These are phyloP conservation scores for Acleris sparsana DNA, from an alignment of 2,888 invertebrate species.

Conservation along the genomic window DNA sequence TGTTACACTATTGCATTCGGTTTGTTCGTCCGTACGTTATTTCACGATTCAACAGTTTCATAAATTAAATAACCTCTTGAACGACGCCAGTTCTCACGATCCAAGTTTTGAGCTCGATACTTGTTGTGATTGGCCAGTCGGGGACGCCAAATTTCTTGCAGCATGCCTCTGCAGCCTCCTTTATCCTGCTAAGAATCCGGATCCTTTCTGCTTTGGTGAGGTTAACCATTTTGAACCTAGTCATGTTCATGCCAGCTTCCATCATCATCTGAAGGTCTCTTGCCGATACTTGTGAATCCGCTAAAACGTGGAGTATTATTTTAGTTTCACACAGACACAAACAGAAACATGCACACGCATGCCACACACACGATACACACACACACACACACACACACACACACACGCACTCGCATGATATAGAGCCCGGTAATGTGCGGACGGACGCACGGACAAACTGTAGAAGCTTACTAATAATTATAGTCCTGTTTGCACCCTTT, in stretches of 20 bases:
- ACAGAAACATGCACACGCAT: too few species aligned
- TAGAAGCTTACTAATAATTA: too few species aligned
- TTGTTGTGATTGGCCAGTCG: constrained; percentile 89
- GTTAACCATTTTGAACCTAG: constrained; percentile 57
- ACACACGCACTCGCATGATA: too few species aligned
- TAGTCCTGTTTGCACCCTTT: too few species aligned
- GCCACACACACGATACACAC: too few species aligned
- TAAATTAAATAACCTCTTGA: constrained; percentile 43
- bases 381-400: too few species aligned
- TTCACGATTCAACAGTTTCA: too few species aligned
- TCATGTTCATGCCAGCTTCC: constrained; percentile 75
- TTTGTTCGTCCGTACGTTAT: too few species aligned
- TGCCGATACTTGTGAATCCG: constrained; percentile 48
- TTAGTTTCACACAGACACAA: too few species aligned
- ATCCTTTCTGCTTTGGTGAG: constrained; percentile 56
- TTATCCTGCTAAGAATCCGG: constrained; percentile 58
- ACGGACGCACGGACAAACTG: too few species aligned
- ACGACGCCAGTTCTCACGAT: constrained; percentile 88
- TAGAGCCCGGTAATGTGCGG: too few species aligned
- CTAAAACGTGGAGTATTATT: constrained; percentile 41
- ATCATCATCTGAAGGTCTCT: constrained; percentile 75
- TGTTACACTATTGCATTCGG: too few species aligned
- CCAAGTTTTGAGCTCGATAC: constrained; percentile 92
- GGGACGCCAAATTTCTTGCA: constrained; percentile 80
- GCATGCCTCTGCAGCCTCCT: constrained; percentile 70